Conservation (phyloP, 2,797 vertebrate species). For the Pagetopsis macropterus region DNA sequence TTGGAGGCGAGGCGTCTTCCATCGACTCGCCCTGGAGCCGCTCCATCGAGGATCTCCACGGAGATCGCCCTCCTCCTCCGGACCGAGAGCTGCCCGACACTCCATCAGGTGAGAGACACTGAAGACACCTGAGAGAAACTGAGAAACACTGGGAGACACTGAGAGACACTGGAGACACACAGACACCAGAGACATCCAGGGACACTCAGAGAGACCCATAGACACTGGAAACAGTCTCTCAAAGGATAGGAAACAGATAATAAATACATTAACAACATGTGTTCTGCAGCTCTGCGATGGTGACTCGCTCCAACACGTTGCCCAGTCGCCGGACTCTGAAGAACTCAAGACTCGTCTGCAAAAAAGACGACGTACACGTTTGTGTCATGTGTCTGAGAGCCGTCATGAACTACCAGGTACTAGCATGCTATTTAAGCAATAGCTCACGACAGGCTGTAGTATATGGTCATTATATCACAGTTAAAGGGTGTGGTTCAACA, state of each 20-base stretch:
- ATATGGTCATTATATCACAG: too few species aligned
- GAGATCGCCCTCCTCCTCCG: constrained; percentile 91
- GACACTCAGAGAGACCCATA: too few species aligned
- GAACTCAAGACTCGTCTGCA: constrained; percentile 94
- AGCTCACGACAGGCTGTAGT: too few species aligned
- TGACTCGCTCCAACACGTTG: constrained; percentile 91
- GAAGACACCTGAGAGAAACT: too few species aligned
- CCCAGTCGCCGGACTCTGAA: constrained; percentile 94
- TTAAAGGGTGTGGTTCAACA: too few species aligned
- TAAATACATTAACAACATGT: too few species aligned
- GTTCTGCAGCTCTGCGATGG: constrained; percentile 63
- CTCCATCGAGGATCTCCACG: constrained; percentile 95
- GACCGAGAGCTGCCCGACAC: constrained; percentile 88
- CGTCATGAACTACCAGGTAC: constrained; percentile 99
- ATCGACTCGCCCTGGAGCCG: constrained; percentile 96
- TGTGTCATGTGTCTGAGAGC: constrained; percentile 97
- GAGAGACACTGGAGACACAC: too few species aligned
- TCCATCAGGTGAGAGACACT: constrained; percentile 80
- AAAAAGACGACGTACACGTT: constrained; percentile 97
- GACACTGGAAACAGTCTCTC: too few species aligned
- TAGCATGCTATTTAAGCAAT: too few species aligned
- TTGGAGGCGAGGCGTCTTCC: constrained; percentile 85
- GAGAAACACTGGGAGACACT: too few species aligned
- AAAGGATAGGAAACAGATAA: too few species aligned
- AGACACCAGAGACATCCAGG: too few species aligned